Evolutionary conservation across 2,797 vertebrate species (phyloP), one percentile per base, ranked within the genome.

Genomic region (Melanogrammus aeglefinus): DNA sequence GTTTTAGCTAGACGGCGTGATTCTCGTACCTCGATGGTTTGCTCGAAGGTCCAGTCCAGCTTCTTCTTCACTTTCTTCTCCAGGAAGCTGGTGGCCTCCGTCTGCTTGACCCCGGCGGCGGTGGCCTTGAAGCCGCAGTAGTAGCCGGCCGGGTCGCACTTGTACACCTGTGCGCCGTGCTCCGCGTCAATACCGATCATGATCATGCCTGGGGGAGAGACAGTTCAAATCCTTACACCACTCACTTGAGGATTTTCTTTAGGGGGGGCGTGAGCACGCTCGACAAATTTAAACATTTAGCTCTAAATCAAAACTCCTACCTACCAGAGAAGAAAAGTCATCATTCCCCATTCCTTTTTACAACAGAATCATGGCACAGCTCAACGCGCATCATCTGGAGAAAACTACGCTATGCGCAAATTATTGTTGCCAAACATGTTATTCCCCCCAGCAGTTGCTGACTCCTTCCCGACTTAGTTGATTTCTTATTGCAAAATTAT

Each of bases 1-100:
- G 31, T 33, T 47, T 47, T 16, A 47, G 12, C 13, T 47, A 16
- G 44, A 47, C 44, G 13, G 44, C 16, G 31, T 33, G 3, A 18
- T n/a, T 57, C 47, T 24, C n/a, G 90, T 86, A 98, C 98, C 96
- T 99, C 98, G 24, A 99, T 94, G 13, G 97, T 99, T 90, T 99
- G 96, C 82, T 96, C 96, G 38, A 96, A 99, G 7, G 96, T 97
- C 98, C 97, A 99, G 77, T 99, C 98, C 91, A 97, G 93, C 76
- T 89, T 92, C 66, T 93, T 95, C 87, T 94, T 95, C 24, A 95
- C 84, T 71, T 95, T 95, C 85, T 95, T 95, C 86, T 95, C 95
- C 88, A 95, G 88, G 87, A 91, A 94, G 83, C 90, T 92, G 83
- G 90, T 95, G 38, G 94, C 95, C 86, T 95, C 95, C 0, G 85